Conservation (phyloP, 2,888 invertebrate species). For the Chrysotoxum bicinctum region DNA sequence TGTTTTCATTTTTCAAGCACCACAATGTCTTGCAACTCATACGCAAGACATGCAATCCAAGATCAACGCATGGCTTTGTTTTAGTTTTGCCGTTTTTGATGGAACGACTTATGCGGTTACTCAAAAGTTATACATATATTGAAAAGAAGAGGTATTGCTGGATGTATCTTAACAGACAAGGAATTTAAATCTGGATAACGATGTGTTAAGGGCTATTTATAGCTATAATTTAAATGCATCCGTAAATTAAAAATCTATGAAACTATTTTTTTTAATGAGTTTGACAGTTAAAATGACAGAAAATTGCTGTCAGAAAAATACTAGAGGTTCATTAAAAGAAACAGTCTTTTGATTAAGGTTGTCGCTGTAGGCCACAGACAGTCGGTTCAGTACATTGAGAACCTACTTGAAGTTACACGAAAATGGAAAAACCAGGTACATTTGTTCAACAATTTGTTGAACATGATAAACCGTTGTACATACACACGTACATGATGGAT, state of each 20-base stretch:
- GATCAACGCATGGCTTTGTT: constrained; percentile 45
- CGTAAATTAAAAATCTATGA: neutral
- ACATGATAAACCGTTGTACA: too few species aligned
- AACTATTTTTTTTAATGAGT: neutral
- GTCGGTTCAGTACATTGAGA: too few species aligned
- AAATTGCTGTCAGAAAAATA: too few species aligned
- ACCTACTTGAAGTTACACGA: too few species aligned
- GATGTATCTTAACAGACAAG: neutral
- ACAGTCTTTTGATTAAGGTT: too few species aligned
- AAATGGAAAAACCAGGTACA: too few species aligned
- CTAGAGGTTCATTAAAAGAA: too few species aligned
- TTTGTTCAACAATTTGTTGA: too few species aligned
- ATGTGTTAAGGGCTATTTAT: neutral
- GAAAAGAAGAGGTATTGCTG: neutral
- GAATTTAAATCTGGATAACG: neutral
- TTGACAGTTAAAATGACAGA: too few species aligned
- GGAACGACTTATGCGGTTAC: neutral
- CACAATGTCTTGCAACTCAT: constrained; percentile 28
- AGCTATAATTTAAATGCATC: neutral
- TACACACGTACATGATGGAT: too few species aligned
- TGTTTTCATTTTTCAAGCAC: constrained; percentile 8
- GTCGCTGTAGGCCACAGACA: too few species aligned
- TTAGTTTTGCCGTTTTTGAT: constrained; percentile 9
- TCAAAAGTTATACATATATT: neutral
- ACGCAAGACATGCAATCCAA: constrained; percentile 34